phyloP scores from a whole-genome alignment of 2,113 vertebrate genomes.

The Macaca mulatta region DNA sequence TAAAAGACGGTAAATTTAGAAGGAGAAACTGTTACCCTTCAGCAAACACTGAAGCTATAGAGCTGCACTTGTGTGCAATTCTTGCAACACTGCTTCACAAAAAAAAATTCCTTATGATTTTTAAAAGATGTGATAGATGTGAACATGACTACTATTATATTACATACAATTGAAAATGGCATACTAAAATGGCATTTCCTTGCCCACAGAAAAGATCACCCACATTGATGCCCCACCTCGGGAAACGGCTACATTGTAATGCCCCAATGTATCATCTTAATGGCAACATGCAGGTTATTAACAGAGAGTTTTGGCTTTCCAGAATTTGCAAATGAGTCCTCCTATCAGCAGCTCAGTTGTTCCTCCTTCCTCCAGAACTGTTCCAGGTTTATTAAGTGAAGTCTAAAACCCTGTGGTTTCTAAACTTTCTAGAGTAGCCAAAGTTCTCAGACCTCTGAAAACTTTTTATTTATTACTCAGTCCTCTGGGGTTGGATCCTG shows the following conservation, averaged over 20 bases:
- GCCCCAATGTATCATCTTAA: neutral
- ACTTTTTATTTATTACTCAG: neutral
- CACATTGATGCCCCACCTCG: neutral
- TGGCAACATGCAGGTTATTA: neutral
- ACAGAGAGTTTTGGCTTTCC: neutral
- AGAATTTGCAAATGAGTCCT: neutral
- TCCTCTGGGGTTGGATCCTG: neutral
- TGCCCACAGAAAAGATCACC: neutral
- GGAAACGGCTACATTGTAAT: neutral
- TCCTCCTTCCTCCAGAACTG: neutral
- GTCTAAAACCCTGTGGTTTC: neutral
- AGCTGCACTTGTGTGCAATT: neutral
- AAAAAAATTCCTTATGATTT: neutral
- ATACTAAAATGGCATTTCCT: neutral
- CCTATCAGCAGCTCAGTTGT: rapidly evolving
- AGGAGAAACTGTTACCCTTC: neutral
- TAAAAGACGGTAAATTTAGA: neutral
- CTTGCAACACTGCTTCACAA: neutral
- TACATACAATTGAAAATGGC: neutral
- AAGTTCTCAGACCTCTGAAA: neutral
- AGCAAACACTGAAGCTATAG: neutral
- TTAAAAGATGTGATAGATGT: neutral
- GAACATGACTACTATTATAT: no score
- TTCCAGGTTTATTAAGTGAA: neutral
- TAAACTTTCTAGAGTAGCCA: neutral